Percentiles rank a stretch among this genome's conserved stretches.
phyloP scores from a whole-genome alignment of 2,797 vertebrate species.

The Pipistrellus nathusii region DNA sequence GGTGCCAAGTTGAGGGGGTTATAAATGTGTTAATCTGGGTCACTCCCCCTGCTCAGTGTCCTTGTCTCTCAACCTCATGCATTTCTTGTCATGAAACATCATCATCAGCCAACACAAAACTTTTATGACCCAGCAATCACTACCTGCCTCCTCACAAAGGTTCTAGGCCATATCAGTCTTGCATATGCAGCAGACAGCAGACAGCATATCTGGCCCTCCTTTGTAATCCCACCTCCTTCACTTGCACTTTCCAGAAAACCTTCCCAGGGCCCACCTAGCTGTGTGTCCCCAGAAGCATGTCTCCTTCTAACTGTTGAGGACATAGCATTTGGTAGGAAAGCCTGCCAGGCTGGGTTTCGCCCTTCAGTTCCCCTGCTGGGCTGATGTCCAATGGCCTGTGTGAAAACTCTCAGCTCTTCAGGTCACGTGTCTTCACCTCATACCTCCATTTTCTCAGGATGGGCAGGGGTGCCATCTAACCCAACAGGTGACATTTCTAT shows the following conservation, averaged over 20 bases:
- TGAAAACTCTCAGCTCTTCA: background rate
- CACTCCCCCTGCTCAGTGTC: rapidly evolving
- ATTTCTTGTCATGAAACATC: background rate
- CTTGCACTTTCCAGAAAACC: background rate
- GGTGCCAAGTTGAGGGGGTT: rapidly evolving
- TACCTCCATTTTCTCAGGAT: rapidly evolving
- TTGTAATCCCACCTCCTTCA: rapidly evolving
- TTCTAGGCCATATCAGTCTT: background rate
- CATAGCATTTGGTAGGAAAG: rapidly evolving
- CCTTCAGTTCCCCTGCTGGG: background rate
- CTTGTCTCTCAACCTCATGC: background rate
- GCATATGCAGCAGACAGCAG: rapidly evolving
- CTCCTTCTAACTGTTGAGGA: rapidly evolving
- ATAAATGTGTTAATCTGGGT: rapidly evolving
- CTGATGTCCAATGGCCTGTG: rapidly evolving
- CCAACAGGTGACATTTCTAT: rapidly evolving
- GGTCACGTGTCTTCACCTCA: background rate
- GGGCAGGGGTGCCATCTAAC: background rate
- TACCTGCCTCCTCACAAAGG: background rate
- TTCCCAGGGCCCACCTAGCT: background rate
- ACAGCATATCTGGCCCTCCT: rapidly evolving
- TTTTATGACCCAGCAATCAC: rapidly evolving
- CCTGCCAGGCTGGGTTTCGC: rapidly evolving
- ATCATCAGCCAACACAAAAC: background rate
- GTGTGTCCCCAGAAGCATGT: rapidly evolving